These are phyloP conservation scores for Mythimna lalbum DNA, from an alignment of 2,888 invertebrate species.

Conservation along the genomic window DNA sequence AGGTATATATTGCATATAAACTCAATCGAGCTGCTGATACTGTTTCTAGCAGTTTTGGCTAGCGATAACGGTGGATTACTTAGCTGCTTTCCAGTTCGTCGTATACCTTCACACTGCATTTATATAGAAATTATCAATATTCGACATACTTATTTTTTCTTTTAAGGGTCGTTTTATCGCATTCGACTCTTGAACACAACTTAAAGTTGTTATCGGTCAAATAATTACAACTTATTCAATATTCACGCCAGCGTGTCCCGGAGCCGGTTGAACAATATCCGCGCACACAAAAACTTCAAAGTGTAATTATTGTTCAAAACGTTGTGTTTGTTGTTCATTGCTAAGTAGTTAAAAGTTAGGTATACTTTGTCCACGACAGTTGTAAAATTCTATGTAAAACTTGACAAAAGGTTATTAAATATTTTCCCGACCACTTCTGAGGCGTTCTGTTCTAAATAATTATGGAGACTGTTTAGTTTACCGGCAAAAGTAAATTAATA, in stretches of 20 bases:
- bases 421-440: conserved; percentile 53
- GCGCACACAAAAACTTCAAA: conserved; percentile 36
- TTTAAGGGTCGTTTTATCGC: not conserved
- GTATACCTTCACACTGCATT: not conserved
- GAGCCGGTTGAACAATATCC: conserved; percentile 18
- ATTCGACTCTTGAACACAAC: not conserved
- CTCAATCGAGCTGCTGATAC: conserved; percentile 22
- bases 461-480: conserved; percentile 42
- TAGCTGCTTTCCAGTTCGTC: not conserved
- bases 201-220: not conserved
- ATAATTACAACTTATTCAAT: conserved; percentile 15
- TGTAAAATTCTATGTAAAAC: conserved; percentile 46
- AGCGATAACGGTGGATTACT: too few relatives aligned
- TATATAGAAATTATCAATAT: too few relatives aligned
- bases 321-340: conserved; percentile 41
- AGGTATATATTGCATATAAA: conserved; percentile 28
- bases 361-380: conserved; percentile 42
- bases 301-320: conserved; percentile 50
- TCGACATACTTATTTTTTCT: not conserved
- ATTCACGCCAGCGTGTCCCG: conserved; percentile 9
- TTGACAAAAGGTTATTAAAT: conserved; percentile 58
- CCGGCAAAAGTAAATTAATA: conserved; percentile 46
- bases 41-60: not conserved
- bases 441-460: conserved; percentile 34
- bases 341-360: conserved; percentile 56